Evolutionary conservation across 2,797 vertebrate species (phyloP).

Genomic region (Heterohyrax brucei): DNA sequence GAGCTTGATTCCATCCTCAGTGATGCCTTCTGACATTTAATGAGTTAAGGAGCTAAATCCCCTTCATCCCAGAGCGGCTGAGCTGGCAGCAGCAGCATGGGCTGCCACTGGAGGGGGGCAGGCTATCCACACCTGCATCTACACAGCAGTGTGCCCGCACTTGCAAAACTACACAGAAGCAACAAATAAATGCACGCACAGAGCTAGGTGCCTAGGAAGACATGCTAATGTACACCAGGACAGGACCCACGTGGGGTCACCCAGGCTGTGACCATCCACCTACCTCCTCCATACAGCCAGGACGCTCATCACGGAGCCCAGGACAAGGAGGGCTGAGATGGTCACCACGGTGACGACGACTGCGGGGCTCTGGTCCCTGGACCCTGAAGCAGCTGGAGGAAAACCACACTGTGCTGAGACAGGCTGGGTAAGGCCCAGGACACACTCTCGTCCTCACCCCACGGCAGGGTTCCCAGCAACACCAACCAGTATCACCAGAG

Average conservation of each 20-base stretch:
- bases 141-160: not conserved
- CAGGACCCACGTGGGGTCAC: not conserved
- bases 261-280: slow-evolving; percentile 35
- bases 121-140: not conserved
- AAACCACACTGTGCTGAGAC: slow-evolving; percentile 59
- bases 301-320: slow-evolving; percentile 94
- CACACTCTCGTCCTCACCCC: not conserved
- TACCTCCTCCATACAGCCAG: slow-evolving; percentile 97
- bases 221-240: not conserved
- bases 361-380: slow-evolving; percentile 95
- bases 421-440: not conserved
- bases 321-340: slow-evolving; percentile 94
- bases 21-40: slow-evolving; percentile 86
- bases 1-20: slow-evolving; percentile 68
- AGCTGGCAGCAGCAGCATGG: slow-evolving; percentile 39
- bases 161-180: not conserved
- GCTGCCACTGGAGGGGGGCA: slow-evolving; percentile 21
- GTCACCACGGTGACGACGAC: slow-evolving; percentile 95
- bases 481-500: not conserved
- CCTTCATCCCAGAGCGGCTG: slow-evolving; percentile 75
- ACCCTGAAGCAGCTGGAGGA: slow-evolving; percentile 90
- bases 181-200: not conserved
- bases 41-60: slow-evolving; percentile 86
- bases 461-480: not conserved
- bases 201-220: not conserved